Evolutionary conservation across 2,797 vertebrate species (phyloP).

Genomic region (Eulemur albifrons): DNA sequence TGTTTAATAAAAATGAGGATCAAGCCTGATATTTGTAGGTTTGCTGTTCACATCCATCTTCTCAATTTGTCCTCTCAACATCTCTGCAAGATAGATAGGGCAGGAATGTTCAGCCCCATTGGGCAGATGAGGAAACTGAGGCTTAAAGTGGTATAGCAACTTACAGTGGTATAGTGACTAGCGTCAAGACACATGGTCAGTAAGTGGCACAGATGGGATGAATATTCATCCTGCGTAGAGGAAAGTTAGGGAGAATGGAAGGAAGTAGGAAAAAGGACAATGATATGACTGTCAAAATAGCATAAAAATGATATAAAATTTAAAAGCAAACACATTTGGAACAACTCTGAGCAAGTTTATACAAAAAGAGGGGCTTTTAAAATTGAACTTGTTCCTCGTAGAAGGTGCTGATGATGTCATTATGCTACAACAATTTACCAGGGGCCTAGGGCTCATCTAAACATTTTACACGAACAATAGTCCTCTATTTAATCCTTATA

Average conservation of each 20-base stretch:
- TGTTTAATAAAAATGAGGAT: not conserved
- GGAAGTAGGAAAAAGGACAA: not conserved
- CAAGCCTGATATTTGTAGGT: not conserved
- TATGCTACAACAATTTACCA: not conserved
- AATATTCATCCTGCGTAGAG: not conserved
- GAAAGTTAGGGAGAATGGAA: not conserved
- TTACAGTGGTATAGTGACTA: not conserved
- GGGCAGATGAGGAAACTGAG: not conserved
- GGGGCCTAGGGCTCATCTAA: not conserved
- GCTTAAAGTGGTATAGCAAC: not conserved
- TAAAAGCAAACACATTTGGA: conserved; percentile 14
- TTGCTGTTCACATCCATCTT: not conserved
- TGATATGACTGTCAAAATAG: not conserved
- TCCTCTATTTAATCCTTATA: not conserved
- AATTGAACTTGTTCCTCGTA: not conserved
- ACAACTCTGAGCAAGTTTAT: not conserved
- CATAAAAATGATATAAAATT: not conserved
- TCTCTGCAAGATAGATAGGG: not conserved
- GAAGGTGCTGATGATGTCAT: not conserved
- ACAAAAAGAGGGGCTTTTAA: not conserved
- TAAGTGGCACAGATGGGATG: not conserved
- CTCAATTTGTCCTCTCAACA: not conserved
- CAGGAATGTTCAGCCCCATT: not conserved
- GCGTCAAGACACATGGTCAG: not conserved
- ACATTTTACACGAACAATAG: not conserved